Evolutionary conservation across 2,113 vertebrate species (phyloP).

Genomic region (Mastomys natalensis): DNA sequence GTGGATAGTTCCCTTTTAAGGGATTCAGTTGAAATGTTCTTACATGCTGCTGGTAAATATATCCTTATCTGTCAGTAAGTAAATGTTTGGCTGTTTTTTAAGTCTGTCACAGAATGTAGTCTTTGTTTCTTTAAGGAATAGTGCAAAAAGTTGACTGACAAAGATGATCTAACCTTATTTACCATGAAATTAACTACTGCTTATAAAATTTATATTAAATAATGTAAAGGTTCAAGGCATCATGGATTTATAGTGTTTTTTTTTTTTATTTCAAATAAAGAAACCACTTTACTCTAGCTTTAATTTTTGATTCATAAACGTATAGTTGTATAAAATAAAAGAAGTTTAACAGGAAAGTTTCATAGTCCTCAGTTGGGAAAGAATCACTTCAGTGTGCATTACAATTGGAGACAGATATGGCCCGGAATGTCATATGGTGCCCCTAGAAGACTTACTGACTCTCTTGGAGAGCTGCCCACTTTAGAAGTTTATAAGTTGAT

Average conservation of each 20-base stretch:
- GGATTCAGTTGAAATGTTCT: conserved; percentile 20
- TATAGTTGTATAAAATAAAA: conserved; percentile 72
- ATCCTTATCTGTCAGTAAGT: conserved; percentile 19
- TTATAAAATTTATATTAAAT: conserved; percentile 73
- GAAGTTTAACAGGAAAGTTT: conserved; percentile 71
- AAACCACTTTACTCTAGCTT: conserved; percentile 60
- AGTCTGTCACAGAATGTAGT: neutral
- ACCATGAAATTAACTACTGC: conserved; percentile 77
- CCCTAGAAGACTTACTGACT: conserved; percentile 72
- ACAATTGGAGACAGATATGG: conserved; percentile 78
- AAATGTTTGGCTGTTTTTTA: conserved; percentile 40
- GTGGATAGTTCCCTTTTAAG: conserved; percentile 1
- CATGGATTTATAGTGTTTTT: conserved; percentile 72
- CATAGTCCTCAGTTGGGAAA: conserved; percentile 71
- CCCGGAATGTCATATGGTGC: conserved; percentile 74
- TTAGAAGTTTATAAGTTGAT: conserved; percentile 79
- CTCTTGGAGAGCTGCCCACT: conserved; percentile 75
- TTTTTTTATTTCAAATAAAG: conserved; percentile 12
- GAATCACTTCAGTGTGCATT: conserved; percentile 76
- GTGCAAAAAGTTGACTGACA: conserved; percentile 64
- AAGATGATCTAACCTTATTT: conserved; percentile 60
- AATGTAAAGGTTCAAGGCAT: conserved; percentile 69
- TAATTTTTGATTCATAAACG: conserved; percentile 74
- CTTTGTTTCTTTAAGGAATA: conserved; percentile 71
- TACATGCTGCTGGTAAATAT: neutral